A percentile compares a stretch with the other conserved stretches of the same genome.
These are phyloP conservation scores for Graptemys geographica DNA, from an alignment of 2,797 vertebrate genomes.

Conservation along the genomic window DNA sequence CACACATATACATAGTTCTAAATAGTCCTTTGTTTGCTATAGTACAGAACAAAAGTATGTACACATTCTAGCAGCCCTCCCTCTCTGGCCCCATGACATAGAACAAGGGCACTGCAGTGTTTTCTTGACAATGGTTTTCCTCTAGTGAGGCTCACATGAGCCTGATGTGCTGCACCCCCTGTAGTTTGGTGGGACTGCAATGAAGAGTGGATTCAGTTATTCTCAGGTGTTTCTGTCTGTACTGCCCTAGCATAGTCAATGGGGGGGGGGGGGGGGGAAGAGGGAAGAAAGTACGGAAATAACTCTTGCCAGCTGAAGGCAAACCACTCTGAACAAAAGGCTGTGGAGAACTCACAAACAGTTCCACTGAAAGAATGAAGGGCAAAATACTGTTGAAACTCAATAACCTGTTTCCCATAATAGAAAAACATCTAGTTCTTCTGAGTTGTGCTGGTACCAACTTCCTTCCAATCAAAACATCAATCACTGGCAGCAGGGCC, in stretches of 20 bases:
- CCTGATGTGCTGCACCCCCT: background rate
- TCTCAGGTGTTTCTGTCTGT: background rate
- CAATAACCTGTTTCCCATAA: background rate
- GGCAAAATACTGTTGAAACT: background rate
- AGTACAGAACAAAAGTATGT: background rate
- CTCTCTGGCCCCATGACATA: background rate
- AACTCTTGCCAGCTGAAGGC: background rate
- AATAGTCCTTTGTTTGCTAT: background rate
- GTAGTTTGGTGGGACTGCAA: background rate
- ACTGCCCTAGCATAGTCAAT: background rate
- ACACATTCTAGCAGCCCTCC: background rate
- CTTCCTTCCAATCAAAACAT: background rate
- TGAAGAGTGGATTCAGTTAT: background rate
- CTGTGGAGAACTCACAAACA: background rate
- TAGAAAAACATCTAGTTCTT: background rate
- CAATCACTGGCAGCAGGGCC: background rate
- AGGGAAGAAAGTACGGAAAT: background rate
- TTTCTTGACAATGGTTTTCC: background rate
- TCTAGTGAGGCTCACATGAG: background rate
- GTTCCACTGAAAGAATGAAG: background rate
- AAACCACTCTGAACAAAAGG: background rate
- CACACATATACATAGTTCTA: background rate
- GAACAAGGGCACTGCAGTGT: background rate
- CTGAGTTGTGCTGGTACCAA: background rate
- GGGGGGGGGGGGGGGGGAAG: background rate